phyloP scores from a whole-genome alignment of 2,113 vertebrate species.

The Merops nubicus region DNA sequence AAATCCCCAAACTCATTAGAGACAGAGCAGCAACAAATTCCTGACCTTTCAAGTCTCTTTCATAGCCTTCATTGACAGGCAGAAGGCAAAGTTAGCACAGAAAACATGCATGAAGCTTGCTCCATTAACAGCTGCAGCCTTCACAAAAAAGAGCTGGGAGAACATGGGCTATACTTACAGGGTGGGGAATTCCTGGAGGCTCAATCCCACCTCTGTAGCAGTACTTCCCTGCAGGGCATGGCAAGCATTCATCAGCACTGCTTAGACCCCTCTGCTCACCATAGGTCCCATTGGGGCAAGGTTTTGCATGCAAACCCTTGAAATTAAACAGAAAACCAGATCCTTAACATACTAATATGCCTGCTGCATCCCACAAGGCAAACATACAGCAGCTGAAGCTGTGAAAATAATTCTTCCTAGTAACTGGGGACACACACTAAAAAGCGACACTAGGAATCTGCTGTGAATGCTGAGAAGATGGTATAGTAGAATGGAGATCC shows the following conservation, averaged over 20 bases:
- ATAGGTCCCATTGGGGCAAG: constrained; percentile 88
- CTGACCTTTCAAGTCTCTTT: neutral
- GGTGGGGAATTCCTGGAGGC: constrained; percentile 77
- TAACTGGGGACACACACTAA: neutral
- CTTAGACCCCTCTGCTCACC: constrained; percentile 77
- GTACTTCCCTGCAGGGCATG: constrained; percentile 82
- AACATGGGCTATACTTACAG: constrained; percentile 71
- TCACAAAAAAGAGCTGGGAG: neutral
- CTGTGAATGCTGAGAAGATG: neutral
- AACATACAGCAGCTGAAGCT: neutral
- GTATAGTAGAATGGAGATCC: neutral
- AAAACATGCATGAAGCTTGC: rapidly evolving
- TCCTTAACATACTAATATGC: neutral
- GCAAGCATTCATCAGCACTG: constrained; percentile 75
- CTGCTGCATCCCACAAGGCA: neutral
- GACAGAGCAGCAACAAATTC: neutral
- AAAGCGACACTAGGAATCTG: neutral
- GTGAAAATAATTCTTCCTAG: no score
- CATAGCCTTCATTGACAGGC: neutral
- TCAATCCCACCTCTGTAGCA: constrained; percentile 77
- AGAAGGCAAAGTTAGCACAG: neutral
- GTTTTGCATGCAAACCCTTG: constrained; percentile 79
- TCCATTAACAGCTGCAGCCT: neutral
- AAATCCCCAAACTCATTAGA: neutral
- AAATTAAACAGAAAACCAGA: neutral